Percentiles rank a stretch among this genome's conserved stretches.
Conservation (phyloP, 2,888 invertebrate species). For the Unio delphinus region DNA sequence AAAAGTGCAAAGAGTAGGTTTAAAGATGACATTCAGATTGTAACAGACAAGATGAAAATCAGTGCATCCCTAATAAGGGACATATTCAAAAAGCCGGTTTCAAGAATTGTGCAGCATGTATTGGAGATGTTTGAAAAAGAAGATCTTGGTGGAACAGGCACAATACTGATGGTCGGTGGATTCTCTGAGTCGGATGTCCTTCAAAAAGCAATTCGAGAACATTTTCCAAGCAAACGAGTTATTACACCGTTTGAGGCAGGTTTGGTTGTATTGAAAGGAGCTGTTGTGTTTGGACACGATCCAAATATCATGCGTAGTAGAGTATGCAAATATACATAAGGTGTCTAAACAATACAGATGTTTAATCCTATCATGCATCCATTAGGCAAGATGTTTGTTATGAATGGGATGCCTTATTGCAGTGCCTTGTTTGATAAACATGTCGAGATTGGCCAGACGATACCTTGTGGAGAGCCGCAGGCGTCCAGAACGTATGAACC, state of each 20-base stretch:
- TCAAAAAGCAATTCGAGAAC: not conserved
- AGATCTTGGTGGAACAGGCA: not conserved
- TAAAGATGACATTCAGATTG: too few relatives aligned
- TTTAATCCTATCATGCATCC: not conserved
- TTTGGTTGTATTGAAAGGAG: slow-evolving; percentile 1
- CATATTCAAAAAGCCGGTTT: too few relatives aligned
- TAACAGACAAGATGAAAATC: too few relatives aligned
- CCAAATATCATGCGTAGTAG: slow-evolving; percentile 1
- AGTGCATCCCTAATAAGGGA: too few relatives aligned
- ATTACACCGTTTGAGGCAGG: slow-evolving; percentile 1
- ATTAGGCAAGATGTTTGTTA: not conserved
- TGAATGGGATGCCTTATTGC: not conserved
- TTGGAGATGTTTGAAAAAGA: too few relatives aligned
- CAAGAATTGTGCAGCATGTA: too few relatives aligned
- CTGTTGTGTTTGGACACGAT: slow-evolving; percentile 3
- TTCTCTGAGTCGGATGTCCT: slow-evolving; percentile 3
- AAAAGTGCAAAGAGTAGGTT: too few relatives aligned
- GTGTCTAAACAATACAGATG: not conserved
- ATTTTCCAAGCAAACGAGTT: not conserved
- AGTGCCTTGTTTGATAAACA: slow-evolving; percentile 1
- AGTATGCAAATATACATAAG: slow-evolving; percentile 3
- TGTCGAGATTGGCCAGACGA: not conserved
- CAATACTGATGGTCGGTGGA: slow-evolving; percentile 1
- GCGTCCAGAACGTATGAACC: slow-evolving; percentile 1
- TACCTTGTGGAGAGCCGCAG: not conserved